A percentile compares a stretch with the other conserved stretches of the same genome.
phyloP scores from a whole-genome alignment of 2,113 vertebrate genomes.

The Telmatochromis brichardi region DNA sequence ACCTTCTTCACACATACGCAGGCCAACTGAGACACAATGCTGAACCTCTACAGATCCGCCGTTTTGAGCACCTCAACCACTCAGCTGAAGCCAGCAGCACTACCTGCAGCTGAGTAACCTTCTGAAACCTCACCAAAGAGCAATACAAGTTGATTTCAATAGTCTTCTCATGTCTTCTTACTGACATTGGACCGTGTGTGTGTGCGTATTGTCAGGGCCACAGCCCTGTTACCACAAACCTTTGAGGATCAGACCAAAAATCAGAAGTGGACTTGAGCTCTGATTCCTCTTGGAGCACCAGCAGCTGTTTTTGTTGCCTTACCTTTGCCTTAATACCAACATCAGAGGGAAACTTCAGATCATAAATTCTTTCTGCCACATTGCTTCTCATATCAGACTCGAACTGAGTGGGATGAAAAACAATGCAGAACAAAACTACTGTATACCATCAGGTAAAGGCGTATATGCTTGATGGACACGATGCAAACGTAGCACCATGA shows the following conservation, averaged over 20 bases:
- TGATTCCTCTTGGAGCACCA: conserved; percentile 25
- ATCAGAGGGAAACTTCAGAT: background rate
- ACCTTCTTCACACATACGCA: conserved; percentile 25
- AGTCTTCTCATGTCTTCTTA: conserved; percentile 1
- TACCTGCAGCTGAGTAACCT: conserved; percentile 39
- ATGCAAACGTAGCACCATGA: background rate
- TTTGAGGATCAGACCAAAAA: background rate
- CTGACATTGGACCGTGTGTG: conserved; percentile 8
- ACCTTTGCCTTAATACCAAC: conserved; percentile 37
- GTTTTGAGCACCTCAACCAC: conserved; percentile 24
- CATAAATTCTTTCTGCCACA: background rate
- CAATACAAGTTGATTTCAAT: conserved; percentile 23
- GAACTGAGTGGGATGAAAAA: background rate
- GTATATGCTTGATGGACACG: background rate
- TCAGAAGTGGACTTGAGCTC: background rate
- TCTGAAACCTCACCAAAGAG: conserved; percentile 59
- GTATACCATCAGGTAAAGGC: background rate
- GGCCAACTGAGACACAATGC: background rate
- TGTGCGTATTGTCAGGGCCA: background rate
- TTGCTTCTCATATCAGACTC: background rate
- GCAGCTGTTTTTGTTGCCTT: conserved; percentile 31
- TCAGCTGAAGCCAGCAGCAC: conserved; percentile 27
- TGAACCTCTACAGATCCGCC: background rate
- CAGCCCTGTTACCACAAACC: conserved; percentile 9
- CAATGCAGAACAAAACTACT: background rate